Evolutionary conservation across 2,888 invertebrate species (phyloP).

Genomic region (Scaptomyza polygonia): DNA sequence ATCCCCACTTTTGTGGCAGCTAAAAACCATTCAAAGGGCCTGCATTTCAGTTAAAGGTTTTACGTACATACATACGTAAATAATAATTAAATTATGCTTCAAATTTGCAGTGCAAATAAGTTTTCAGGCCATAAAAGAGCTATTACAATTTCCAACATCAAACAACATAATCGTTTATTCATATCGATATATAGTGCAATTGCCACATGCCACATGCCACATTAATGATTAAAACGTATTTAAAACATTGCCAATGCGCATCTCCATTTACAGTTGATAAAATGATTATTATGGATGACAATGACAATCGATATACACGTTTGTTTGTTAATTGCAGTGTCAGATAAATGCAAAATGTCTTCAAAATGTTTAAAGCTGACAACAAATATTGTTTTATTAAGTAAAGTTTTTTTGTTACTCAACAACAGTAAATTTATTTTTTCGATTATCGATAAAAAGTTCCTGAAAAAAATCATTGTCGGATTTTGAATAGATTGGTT

Average conservation of each 20-base stretch:
- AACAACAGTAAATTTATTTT: too few species aligned
- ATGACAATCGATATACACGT: too few species aligned
- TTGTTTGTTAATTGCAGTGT: neutral
- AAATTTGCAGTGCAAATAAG: constrained; percentile 36
- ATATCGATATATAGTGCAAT: constrained; percentile 23
- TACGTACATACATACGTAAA: constrained; percentile 17
- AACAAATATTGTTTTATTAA: too few species aligned
- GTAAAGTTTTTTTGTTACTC: too few species aligned
- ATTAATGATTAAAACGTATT: neutral
- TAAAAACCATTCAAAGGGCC: constrained; percentile 8
- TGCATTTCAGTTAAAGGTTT: neutral
- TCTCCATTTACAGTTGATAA: neutral
- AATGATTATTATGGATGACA: neutral
- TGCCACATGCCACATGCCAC: neutral
- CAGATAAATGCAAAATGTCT: too few species aligned
- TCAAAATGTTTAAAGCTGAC: too few species aligned
- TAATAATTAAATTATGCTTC: constrained; percentile 55
- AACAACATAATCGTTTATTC: constrained; percentile 27
- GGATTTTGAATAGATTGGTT: too few species aligned
- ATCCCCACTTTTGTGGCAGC: constrained; percentile 9
- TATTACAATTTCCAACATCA: constrained; percentile 17
- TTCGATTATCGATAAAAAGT: too few species aligned
- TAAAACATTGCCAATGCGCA: neutral
- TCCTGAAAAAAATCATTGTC: too few species aligned
- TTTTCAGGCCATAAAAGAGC: constrained; percentile 14